A percentile compares a stretch with the other conserved stretches of the same genome.
Conservation (phyloP, 2,797 vertebrate genomes). For the Phaenicophaeus curvirostris region DNA sequence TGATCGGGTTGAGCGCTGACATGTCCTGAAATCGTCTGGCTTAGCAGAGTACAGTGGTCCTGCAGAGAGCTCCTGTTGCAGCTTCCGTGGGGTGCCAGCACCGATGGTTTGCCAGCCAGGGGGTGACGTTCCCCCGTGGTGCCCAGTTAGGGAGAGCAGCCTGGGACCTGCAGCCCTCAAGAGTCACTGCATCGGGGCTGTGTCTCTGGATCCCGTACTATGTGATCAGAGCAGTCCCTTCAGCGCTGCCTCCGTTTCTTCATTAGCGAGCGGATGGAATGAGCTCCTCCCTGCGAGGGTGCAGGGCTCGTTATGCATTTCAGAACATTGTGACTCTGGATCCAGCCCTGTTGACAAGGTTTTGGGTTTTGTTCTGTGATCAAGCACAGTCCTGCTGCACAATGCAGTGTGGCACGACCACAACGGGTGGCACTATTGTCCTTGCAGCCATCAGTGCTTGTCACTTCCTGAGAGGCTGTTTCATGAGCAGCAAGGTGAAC, state of each 20-base stretch:
- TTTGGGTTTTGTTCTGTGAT: background rate
- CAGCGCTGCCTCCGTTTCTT: background rate
- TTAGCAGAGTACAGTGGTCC: background rate
- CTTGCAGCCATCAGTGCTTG: background rate
- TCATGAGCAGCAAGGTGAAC: background rate
- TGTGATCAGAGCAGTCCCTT: background rate
- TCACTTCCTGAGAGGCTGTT: background rate
- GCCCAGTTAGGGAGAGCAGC: background rate
- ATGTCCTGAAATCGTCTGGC: background rate
- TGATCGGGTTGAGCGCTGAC: background rate
- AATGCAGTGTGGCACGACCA: background rate
- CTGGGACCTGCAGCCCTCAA: background rate
- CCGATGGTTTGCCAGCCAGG: rapidly evolving
- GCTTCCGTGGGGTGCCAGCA: background rate
- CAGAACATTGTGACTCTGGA: background rate
- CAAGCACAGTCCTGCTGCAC: background rate
- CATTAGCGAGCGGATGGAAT: background rate
- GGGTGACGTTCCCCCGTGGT: rapidly evolving
- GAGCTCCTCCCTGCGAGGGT: background rate
- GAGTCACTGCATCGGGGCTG: rapidly evolving
- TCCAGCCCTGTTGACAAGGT: background rate
- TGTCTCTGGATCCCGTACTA: background rate
- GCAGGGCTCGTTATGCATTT: rapidly evolving
- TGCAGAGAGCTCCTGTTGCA: background rate
- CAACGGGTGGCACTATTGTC: background rate